These are phyloP conservation scores for Rutpela maculata DNA, from an alignment of 2,888 invertebrate genomes.

Conservation along the genomic window DNA sequence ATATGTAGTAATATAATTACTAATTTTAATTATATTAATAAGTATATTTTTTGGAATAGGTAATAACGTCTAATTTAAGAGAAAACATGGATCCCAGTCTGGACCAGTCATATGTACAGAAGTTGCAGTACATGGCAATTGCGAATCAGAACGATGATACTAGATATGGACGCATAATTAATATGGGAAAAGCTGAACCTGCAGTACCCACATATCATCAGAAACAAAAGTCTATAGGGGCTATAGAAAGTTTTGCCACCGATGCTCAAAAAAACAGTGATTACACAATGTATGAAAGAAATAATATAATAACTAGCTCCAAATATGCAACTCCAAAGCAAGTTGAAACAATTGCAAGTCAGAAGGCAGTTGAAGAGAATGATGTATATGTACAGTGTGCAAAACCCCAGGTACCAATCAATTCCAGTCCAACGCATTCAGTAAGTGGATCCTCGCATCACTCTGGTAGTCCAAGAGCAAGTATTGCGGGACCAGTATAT, in stretches of 20 bases:
- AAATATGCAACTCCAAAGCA: conserved; percentile 87
- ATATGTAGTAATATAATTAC: not conserved
- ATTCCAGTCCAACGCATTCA: conserved; percentile 78
- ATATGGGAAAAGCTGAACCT: conserved; percentile 66
- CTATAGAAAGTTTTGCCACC: conserved; percentile 81
- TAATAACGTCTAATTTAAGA: not conserved
- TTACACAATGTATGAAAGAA: conserved; percentile 81
- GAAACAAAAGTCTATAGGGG: conserved; percentile 78
- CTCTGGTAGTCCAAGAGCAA: conserved; percentile 73
- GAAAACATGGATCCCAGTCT: conserved; percentile 14
- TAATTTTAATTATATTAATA: not conserved
- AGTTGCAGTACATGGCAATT: conserved; percentile 69
- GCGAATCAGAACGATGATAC: conserved; percentile 66
- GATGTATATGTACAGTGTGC: conserved; percentile 73
- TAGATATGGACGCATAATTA: conserved; percentile 71
- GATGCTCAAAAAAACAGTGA: conserved; percentile 72
- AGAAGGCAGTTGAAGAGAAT: conserved; percentile 70
- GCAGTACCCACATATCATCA: conserved; percentile 63
- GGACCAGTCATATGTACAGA: conserved; percentile 68
- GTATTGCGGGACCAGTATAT: conserved; percentile 79
- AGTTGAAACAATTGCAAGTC: conserved; percentile 78
- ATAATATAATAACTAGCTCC: conserved; percentile 85
- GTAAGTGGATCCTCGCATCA: conserved; percentile 79
- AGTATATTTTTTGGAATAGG: not conserved
- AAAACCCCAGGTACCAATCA: conserved; percentile 69